phyloP scores from a whole-genome alignment of 1,140 invertebrate species.

The Probaryconus sp. region DNA sequence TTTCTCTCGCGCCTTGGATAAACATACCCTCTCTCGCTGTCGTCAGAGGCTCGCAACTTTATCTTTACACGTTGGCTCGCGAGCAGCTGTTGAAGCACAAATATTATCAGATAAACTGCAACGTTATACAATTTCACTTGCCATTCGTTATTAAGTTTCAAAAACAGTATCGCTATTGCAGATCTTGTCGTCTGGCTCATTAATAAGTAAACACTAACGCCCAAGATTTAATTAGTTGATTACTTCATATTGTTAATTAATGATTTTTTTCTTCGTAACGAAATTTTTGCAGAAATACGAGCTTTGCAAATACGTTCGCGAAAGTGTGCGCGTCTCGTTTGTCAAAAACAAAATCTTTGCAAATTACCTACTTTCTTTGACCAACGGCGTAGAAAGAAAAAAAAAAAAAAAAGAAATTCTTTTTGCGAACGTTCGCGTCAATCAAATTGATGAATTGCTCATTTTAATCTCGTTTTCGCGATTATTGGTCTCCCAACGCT shows the following conservation, averaged over 20 bases:
- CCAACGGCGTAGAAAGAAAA: slow-evolving; percentile 16
- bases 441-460: slow-evolving; percentile 5
- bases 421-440: background rate
- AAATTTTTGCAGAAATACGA: no score
- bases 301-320: no score
- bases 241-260: background rate
- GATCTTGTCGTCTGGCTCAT: no score
- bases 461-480: background rate
- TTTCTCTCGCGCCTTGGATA: background rate
- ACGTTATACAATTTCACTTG: slow-evolving; percentile 25
- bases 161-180: no score
- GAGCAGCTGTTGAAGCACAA: slow-evolving; percentile 31
- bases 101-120: slow-evolving; percentile 21
- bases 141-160: no score
- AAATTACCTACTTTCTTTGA: no score
- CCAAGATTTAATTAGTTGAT: no score
- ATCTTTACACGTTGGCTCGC: slow-evolving; percentile 14
- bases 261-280: no score
- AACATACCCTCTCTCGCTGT: slow-evolving; percentile 14
- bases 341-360: no score
- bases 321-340: no score
- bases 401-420: slow-evolving; percentile 10
- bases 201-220: no score
- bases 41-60: slow-evolving; percentile 20
- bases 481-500: slow-evolving; percentile 4